These are phyloP conservation scores for Craseonycteris thonglongyai DNA, from an alignment of 2,113 vertebrate species.

Conservation along the genomic window DNA sequence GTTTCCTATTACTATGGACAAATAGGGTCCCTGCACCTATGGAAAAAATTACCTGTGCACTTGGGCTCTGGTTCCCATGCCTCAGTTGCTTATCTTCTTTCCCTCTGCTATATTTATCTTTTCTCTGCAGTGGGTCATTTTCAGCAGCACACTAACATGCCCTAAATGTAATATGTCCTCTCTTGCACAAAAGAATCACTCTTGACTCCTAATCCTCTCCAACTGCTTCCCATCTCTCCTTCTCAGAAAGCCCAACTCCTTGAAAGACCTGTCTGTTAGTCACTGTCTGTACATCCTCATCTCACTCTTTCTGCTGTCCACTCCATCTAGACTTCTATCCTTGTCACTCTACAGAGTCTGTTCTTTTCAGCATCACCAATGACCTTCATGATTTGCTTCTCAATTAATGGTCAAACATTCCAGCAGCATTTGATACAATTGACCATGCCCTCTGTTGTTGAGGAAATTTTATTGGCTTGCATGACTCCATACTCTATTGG, in stretches of 20 bases:
- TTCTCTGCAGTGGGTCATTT: not conserved
- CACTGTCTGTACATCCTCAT: not conserved
- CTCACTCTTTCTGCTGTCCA: not conserved
- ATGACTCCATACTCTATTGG: not conserved
- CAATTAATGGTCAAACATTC: not conserved
- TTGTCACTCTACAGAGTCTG: not conserved
- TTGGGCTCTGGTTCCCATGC: not conserved
- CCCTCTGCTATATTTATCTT: not conserved
- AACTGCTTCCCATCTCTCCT: not conserved
- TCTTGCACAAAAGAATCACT: not conserved
- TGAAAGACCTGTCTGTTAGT: not conserved
- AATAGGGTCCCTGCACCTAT: not conserved
- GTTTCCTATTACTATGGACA: not conserved
- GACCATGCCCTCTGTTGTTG: not conserved
- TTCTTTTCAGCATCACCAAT: not conserved
- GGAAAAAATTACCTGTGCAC: not conserved
- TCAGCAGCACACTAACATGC: not conserved
- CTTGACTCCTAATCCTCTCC: not conserved
- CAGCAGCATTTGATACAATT: not conserved
- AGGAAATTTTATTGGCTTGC: not conserved
- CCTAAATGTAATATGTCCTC: not conserved
- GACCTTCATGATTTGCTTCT: not conserved
- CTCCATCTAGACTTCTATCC: not conserved
- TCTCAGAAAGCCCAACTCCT: not conserved
- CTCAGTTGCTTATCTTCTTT: not conserved